phyloP scores from a whole-genome alignment of 2,797 vertebrate genomes.

The Coluber constrictor region DNA sequence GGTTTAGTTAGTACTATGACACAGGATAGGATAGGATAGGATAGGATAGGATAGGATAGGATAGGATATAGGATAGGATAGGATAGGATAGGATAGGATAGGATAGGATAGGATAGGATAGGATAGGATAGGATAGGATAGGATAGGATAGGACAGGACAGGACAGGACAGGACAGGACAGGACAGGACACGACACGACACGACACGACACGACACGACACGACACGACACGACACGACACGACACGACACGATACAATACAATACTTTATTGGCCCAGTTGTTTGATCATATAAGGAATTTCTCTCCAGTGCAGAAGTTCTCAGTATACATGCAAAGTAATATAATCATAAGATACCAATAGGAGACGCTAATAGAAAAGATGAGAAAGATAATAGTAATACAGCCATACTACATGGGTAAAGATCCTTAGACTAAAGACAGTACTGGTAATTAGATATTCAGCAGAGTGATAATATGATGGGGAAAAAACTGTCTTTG shows the following conservation, averaged over 20 bases:
- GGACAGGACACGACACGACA: too few relatives aligned
- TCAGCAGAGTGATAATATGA: not conserved
- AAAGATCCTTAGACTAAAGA: not conserved
- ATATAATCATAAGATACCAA: not conserved
- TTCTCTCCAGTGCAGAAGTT: not conserved
- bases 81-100: too few relatives aligned
- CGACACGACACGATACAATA: too few relatives aligned
- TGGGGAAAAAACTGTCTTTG: not conserved
- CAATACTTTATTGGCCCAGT: not conserved
- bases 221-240: too few relatives aligned
- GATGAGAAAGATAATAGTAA: not conserved
- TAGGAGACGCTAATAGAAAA: not conserved
- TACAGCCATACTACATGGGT: not conserved
- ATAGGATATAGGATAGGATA: too few relatives aligned
- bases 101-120: too few relatives aligned
- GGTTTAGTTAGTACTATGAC: not conserved
- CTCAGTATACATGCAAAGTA: not conserved
- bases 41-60: too few relatives aligned
- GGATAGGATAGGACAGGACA: too few relatives aligned
- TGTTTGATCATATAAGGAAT: not conserved
- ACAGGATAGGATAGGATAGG: not conserved
- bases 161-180: too few relatives aligned
- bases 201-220: too few relatives aligned
- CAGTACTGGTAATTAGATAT: not conserved
- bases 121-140: too few relatives aligned